These are phyloP conservation scores for Hypothenemus hampei DNA, from an alignment of 1,140 invertebrate genomes.

Conservation along the genomic window DNA sequence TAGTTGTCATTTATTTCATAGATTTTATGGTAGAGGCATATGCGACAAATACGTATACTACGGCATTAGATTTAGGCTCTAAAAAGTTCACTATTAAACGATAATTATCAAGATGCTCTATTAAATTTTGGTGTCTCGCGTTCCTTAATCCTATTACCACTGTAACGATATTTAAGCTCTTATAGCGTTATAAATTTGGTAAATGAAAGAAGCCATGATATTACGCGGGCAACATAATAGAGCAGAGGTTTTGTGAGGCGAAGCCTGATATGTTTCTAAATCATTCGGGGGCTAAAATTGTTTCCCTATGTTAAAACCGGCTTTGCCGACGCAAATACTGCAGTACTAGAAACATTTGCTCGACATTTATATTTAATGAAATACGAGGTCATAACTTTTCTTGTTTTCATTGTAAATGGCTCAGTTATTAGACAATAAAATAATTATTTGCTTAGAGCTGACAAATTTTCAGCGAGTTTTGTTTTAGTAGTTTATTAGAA, in stretches of 20 bases:
- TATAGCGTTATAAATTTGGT: slow-evolving; percentile 13
- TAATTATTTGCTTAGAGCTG: too few species aligned
- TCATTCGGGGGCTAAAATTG: slow-evolving; percentile 10
- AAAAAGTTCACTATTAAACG: too few species aligned
- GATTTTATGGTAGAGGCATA: too few species aligned
- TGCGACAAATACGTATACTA: too few species aligned
- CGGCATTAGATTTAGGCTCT: too few species aligned
- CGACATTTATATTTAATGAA: background rate
- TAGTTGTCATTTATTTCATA: too few species aligned
- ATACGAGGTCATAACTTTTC: too few species aligned
- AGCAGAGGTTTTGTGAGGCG: slow-evolving; percentile 10
- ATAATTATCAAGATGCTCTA: too few species aligned
- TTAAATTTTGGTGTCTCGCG: slow-evolving; percentile 1
- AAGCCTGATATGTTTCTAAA: slow-evolving; percentile 10
- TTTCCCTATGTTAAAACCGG: slow-evolving; percentile 5
- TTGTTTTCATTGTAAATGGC: too few species aligned
- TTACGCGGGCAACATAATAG: slow-evolving; percentile 10
- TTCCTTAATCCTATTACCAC: slow-evolving; percentile 2
- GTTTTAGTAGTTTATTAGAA: too few species aligned
- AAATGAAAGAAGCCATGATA: slow-evolving; percentile 8
- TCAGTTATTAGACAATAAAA: too few species aligned
- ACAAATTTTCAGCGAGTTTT: too few species aligned
- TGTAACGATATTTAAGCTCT: slow-evolving; percentile 11
- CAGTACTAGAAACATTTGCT: background rate
- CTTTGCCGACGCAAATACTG: slow-evolving; percentile 1